These are phyloP conservation scores for Catostomus latipinnis DNA, from an alignment of 2,797 vertebrate species.

Conservation along the genomic window DNA sequence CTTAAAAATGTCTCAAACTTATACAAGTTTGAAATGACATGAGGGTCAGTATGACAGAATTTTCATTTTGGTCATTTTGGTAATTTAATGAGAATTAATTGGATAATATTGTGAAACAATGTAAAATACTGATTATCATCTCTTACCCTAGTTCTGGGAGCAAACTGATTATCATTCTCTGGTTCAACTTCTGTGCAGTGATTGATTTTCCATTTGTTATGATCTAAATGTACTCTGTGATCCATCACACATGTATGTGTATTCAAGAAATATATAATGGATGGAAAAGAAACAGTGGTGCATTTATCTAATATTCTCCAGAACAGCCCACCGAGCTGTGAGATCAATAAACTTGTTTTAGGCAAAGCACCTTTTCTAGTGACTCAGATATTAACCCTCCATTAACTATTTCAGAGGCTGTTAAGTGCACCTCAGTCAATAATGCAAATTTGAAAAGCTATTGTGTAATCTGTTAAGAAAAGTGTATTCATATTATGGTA, in stretches of 20 bases:
- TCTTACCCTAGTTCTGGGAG: neutral
- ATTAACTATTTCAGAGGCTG: slow-evolving; percentile 95
- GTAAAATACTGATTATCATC: neutral
- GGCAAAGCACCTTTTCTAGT: slow-evolving; percentile 91
- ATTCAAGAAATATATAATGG: slow-evolving; percentile 78
- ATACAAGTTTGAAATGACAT: too few species aligned
- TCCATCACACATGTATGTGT: slow-evolving; percentile 53
- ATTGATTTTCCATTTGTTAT: slow-evolving; percentile 42
- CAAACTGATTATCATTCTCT: neutral
- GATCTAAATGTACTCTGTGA: slow-evolving; percentile 66
- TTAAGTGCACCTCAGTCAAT: slow-evolving; percentile 96
- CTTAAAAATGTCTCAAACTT: too few species aligned
- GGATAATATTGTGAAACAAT: neutral
- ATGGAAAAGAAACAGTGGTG: slow-evolving; percentile 74
- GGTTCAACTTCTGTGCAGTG: slow-evolving; percentile 9
- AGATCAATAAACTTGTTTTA: slow-evolving; percentile 98
- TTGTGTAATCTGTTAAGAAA: slow-evolving; percentile 86
- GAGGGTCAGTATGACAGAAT: too few species aligned
- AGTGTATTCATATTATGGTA: slow-evolving; percentile 94
- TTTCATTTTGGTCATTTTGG: too few species aligned
- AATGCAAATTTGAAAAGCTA: slow-evolving; percentile 91
- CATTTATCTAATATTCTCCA: slow-evolving; percentile 85
- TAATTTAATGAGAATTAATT: neutral
- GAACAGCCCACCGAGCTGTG: slow-evolving; percentile 82
- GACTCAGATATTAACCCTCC: slow-evolving; percentile 97